phyloP scores from a whole-genome alignment of 2,113 vertebrate genomes.

The Xenopus borealis region DNA sequence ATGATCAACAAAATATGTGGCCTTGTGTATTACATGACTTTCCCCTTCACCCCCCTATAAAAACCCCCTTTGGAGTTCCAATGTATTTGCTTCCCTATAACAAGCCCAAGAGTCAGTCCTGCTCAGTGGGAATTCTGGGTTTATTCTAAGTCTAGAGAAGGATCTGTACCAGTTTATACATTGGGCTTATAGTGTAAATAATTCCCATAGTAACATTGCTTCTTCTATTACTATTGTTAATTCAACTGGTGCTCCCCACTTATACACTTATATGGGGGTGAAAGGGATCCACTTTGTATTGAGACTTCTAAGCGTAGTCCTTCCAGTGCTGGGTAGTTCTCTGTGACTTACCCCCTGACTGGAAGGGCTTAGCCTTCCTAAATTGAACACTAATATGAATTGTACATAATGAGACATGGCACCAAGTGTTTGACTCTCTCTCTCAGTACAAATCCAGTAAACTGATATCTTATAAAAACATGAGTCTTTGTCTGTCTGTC shows the following conservation, averaged over 20 bases:
- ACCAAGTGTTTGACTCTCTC: constrained; percentile 23
- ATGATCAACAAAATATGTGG: neutral
- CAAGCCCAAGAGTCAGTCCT: neutral
- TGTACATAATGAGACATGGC: constrained; percentile 13
- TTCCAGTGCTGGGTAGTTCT: neutral
- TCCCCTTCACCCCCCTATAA: neutral
- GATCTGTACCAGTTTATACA: neutral
- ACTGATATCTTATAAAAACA: constrained; percentile 18
- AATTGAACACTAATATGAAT: constrained; percentile 22
- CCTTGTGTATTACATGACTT: neutral
- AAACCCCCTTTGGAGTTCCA: neutral
- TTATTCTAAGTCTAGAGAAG: neutral
- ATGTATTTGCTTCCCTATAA: neutral
- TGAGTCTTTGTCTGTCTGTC: neutral
- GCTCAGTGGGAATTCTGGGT: neutral
- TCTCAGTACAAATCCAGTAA: constrained; percentile 36
- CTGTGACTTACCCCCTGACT: neutral
- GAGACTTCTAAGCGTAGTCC: neutral
- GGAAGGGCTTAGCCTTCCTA: neutral
- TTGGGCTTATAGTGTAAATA: neutral
- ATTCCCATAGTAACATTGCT: neutral
- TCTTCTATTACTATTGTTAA: neutral
- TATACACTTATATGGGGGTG: neutral
- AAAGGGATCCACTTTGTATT: neutral
- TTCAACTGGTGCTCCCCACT: neutral